Evolutionary conservation across 2,888 invertebrate species (phyloP).

Genomic region (Ganaspis brasiliensis): DNA sequence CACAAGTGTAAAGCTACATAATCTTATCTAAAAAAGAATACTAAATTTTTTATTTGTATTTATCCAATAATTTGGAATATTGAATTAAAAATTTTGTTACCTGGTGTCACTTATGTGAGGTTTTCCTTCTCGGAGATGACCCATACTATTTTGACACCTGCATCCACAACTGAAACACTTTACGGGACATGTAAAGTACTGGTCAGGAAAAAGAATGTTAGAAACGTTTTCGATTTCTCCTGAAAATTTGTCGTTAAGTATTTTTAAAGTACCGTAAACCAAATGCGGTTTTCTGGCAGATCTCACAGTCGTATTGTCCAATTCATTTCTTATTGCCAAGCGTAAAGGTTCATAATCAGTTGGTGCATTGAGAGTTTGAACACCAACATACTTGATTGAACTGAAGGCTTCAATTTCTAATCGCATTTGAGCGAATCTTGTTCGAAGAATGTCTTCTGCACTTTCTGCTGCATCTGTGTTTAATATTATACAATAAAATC

Average conservation of each 20-base stretch:
- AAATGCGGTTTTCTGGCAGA: conserved; percentile 86
- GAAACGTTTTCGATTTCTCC: conserved; percentile 85
- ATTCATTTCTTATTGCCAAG: conserved; percentile 83
- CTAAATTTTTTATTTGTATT: no score
- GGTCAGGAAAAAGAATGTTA: conserved; percentile 87
- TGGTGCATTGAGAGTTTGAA: conserved; percentile 81
- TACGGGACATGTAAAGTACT: conserved; percentile 89
- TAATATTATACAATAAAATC: not conserved
- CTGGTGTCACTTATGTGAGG: conserved; percentile 82
- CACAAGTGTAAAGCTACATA: no score
- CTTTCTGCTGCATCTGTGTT: conserved; percentile 82
- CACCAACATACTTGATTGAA: conserved; percentile 86
- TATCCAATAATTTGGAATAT: no score
- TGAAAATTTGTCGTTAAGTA: conserved; percentile 89
- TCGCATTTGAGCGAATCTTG: conserved; percentile 84
- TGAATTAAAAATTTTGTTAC: conserved; percentile 61
- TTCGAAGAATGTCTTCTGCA: conserved; percentile 84
- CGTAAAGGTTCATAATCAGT: conserved; percentile 85
- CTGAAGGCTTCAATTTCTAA: conserved; percentile 88
- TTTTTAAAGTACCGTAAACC: conserved; percentile 86
- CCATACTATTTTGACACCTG: conserved; percentile 86
- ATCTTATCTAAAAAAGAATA: no score
- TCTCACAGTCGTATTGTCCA: conserved; percentile 87
- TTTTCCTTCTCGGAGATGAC: conserved; percentile 84
- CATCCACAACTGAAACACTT: conserved; percentile 87